phyloP scores from a whole-genome alignment of 2,888 invertebrate species.

The Eilema griseolum region DNA sequence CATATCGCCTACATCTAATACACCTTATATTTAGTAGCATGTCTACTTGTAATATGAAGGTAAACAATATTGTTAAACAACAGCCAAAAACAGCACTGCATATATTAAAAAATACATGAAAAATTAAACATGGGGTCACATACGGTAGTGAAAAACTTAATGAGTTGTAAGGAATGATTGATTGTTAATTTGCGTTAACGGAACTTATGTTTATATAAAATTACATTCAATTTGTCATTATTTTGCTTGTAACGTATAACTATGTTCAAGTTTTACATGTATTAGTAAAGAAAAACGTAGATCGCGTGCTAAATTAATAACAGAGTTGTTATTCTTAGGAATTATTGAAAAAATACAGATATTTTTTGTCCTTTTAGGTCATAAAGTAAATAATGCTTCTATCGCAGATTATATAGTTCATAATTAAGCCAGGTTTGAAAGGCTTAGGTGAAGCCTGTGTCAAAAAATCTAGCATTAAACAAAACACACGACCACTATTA shows the following conservation, averaged over 20 bases:
- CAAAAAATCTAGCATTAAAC: background rate
- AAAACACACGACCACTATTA: background rate
- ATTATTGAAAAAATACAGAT: background rate
- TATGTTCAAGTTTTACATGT: conserved; percentile 7
- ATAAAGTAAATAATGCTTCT: background rate
- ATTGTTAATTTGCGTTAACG: conserved; percentile 10
- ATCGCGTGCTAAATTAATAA: conserved; percentile 10
- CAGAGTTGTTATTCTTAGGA: background rate
- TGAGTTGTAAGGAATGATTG: conserved; percentile 10
- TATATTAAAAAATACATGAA: too few species aligned
- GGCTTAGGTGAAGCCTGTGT: background rate
- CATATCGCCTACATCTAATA: too few species aligned
- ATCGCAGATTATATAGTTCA: too few species aligned
- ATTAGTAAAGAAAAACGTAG: background rate
- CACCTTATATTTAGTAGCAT: too few species aligned
- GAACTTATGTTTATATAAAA: conserved; percentile 3
- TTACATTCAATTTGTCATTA: conserved; percentile 11
- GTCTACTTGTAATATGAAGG: too few species aligned
- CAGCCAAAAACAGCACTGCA: too few species aligned
- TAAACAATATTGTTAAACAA: too few species aligned
- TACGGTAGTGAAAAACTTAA: conserved; percentile 1
- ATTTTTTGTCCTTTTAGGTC: background rate
- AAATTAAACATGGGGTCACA: background rate
- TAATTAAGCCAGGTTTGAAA: background rate
- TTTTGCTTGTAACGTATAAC: conserved; percentile 9